Evolutionary conservation across 1,140 invertebrate species (phyloP).

Genomic region (Planococcus citri): DNA sequence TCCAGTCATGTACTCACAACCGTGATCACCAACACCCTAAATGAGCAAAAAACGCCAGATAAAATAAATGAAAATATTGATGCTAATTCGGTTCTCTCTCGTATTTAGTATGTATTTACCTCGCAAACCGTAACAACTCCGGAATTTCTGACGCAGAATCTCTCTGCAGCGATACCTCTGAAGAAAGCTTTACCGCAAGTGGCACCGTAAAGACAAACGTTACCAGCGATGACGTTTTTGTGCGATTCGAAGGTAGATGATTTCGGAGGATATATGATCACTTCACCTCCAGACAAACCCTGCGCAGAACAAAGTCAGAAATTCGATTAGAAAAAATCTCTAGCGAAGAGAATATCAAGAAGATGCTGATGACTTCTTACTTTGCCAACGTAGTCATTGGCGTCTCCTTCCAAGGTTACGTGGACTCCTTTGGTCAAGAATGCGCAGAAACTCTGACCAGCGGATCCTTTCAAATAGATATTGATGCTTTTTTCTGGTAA

Average conservation of each 20-base stretch:
- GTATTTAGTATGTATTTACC: no score
- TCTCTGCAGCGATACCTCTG: conserved; percentile 90
- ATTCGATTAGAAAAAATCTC: not conserved
- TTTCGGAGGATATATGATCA: conserved; percentile 88
- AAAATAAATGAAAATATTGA: not conserved
- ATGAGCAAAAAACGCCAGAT: conserved; percentile 31
- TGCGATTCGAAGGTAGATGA: conserved; percentile 66
- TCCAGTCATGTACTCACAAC: conserved; percentile 99
- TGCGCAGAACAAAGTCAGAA: conserved; percentile 33
- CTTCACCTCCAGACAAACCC: conserved; percentile 89
- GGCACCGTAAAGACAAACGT: conserved; percentile 96
- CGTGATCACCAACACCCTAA: conserved; percentile 95
- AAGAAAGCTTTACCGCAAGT: conserved; percentile 90
- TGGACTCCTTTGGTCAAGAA: conserved; percentile 84
- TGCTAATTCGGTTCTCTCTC: not conserved
- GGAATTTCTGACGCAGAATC: conserved; percentile 96
- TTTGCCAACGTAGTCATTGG: conserved; percentile 97
- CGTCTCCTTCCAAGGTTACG: conserved; percentile 88
- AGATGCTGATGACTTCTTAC: conserved; percentile 31
- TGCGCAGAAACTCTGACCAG: conserved; percentile 98
- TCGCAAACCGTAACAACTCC: conserved; percentile 82
- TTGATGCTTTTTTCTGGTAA: conserved; percentile 74
- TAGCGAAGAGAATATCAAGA: no score
- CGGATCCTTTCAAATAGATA: conserved; percentile 81
- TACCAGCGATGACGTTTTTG: conserved; percentile 93